A percentile compares a stretch with the other conserved stretches of the same genome.
phyloP scores from a whole-genome alignment of 2,113 vertebrate species.

The Mustelus asterias region DNA sequence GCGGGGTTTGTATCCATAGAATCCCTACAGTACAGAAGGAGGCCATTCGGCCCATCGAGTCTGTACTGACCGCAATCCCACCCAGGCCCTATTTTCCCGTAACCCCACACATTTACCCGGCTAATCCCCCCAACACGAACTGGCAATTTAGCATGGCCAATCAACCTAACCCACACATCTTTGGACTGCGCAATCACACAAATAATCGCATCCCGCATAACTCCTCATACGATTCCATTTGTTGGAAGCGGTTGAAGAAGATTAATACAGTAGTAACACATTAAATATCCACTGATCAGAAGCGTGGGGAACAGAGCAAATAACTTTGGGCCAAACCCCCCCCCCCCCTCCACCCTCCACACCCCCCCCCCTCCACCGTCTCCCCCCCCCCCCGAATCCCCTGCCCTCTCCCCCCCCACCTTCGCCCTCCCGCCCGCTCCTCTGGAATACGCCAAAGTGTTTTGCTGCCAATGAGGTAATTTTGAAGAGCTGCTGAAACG shows the following conservation, averaged over 20 bases:
- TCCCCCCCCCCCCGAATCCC: background rate
- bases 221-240: background rate
- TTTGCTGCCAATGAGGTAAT: background rate
- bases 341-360: background rate
- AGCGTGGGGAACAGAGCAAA: background rate
- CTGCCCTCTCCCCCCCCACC: no score
- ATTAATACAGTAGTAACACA: constrained; percentile 1
- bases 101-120: no score
- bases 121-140: no score
- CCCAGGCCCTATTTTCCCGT: no score
- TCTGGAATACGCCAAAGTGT: background rate
- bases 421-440: no score
- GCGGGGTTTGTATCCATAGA: background rate
- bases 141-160: no score
- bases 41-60: no score
- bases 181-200: no score
- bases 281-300: background rate
- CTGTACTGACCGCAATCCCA: no score
- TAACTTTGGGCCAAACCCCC: background rate
- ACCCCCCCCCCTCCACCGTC: no score
- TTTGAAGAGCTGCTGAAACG: background rate
- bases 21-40: no score
- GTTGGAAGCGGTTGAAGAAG: background rate
- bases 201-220: background rate
- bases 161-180: no score